Conservation (phyloP, 1,140 invertebrate species). For the Panagrolaimus sp. region DNA sequence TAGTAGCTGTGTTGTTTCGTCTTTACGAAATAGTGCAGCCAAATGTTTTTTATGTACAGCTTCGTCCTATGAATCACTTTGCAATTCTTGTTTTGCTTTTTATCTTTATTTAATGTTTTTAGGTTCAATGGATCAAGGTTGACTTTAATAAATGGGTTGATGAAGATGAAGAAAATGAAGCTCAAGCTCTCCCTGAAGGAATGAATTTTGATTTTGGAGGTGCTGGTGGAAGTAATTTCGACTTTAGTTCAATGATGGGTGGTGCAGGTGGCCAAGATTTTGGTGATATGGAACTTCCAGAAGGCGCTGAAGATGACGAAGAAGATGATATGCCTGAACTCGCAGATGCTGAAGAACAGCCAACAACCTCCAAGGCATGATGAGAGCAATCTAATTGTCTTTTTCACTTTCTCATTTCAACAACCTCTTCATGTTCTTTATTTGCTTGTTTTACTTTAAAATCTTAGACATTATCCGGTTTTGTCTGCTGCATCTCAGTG, state of each 20-base stretch:
- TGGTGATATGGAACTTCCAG: not conserved
- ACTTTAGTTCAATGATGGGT: constrained; percentile 4
- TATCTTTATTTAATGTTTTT: constrained; percentile 36
- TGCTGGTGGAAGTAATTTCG: constrained; percentile 1
- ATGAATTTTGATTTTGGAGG: constrained; percentile 60
- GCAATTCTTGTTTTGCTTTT: constrained; percentile 13
- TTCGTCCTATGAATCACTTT: no score
- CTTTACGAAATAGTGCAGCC: no score
- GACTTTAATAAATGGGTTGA: constrained; percentile 96
- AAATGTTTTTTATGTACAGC: no score
- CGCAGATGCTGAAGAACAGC: constrained; percentile 21
- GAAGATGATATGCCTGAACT: constrained; percentile 25
- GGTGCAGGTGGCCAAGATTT: constrained; percentile 14
- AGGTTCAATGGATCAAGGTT: constrained; percentile 86
- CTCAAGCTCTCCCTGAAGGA: constrained; percentile 55
- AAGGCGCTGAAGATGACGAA: constrained; percentile 21
- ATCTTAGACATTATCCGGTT: no score
- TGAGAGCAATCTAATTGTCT: no score
- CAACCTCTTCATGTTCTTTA: not conserved
- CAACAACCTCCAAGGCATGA: not conserved
- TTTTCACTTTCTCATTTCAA: constrained; percentile 4
- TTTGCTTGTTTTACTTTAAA: constrained; percentile 4
- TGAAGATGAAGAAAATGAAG: constrained; percentile 76
- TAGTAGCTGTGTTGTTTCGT: no score
- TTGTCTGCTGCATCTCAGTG: no score